Percentiles rank a stretch among this genome's conserved stretches.
These are phyloP conservation scores for Thomomys bottae DNA, from an alignment of 2,113 vertebrate genomes.

Conservation along the genomic window DNA sequence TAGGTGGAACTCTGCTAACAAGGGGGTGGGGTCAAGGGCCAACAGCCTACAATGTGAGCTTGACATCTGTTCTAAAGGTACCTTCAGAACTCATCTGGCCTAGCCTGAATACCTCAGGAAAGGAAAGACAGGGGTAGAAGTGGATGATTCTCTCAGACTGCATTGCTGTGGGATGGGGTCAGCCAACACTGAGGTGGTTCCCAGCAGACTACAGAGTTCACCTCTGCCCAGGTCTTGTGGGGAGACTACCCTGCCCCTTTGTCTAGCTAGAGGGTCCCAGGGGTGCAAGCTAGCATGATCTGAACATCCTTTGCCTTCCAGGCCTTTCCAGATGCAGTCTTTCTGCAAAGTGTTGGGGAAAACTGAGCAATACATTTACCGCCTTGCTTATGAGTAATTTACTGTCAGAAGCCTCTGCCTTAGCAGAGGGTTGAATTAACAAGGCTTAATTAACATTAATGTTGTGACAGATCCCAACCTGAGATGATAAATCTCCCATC, in stretches of 20 bases:
- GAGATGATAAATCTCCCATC: constrained; percentile 58
- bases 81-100: no score
- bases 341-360: constrained; percentile 53
- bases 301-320: background rate
- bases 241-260: background rate
- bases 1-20: background rate
- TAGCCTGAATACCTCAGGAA: background rate
- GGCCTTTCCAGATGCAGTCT: background rate
- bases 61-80: background rate
- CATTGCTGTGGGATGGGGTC: background rate
- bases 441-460: constrained; percentile 78
- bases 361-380: constrained; percentile 42
- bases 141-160: background rate
- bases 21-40: no score
- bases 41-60: background rate
- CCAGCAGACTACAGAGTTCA: background rate
- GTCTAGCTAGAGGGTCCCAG: background rate
- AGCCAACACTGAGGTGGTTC: background rate
- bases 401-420: constrained; percentile 58
- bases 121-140: background rate
- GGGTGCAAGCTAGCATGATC: background rate
- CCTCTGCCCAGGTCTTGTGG: background rate
- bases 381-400: constrained; percentile 73
- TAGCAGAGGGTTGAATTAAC: constrained; percentile 77
- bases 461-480: constrained; percentile 74